Percentiles rank a stretch among this genome's conserved stretches.
These are phyloP conservation scores for Euplagia quadripunctaria DNA, from an alignment of 2,888 invertebrate species.

Conservation along the genomic window DNA sequence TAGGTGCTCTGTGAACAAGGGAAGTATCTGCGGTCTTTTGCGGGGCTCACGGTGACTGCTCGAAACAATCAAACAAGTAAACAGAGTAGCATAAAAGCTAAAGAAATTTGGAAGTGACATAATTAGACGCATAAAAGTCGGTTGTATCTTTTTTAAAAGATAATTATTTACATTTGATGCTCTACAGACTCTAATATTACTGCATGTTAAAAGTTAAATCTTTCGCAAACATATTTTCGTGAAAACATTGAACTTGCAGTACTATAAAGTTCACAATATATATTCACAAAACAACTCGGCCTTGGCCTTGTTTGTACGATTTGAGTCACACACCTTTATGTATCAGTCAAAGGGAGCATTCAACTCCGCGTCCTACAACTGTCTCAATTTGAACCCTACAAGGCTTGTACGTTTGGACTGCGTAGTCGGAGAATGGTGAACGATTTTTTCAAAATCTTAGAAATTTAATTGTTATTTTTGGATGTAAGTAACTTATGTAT, in stretches of 20 bases:
- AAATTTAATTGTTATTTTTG: neutral
- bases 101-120: no score
- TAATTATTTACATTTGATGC: no score
- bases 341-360: constrained; percentile 40
- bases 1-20: neutral
- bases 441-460: neutral
- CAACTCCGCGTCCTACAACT: constrained; percentile 35
- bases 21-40: neutral
- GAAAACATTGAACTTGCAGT: neutral
- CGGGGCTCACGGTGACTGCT: neutral
- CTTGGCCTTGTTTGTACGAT: constrained; percentile 39
- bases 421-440: no score
- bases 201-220: no score
- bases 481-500: no score
- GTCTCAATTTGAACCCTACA: constrained; percentile 20
- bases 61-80: no score
- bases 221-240: no score
- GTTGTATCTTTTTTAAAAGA: no score
- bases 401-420: constrained; percentile 12
- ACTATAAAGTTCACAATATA: constrained; percentile 20
- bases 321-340: constrained; percentile 30
- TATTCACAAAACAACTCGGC: constrained; percentile 22
- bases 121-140: no score
- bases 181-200: no score
- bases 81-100: no score